Evolutionary conservation across 2,113 vertebrate species (phyloP).

Genomic region (Microcebus tavaratra): DNA sequence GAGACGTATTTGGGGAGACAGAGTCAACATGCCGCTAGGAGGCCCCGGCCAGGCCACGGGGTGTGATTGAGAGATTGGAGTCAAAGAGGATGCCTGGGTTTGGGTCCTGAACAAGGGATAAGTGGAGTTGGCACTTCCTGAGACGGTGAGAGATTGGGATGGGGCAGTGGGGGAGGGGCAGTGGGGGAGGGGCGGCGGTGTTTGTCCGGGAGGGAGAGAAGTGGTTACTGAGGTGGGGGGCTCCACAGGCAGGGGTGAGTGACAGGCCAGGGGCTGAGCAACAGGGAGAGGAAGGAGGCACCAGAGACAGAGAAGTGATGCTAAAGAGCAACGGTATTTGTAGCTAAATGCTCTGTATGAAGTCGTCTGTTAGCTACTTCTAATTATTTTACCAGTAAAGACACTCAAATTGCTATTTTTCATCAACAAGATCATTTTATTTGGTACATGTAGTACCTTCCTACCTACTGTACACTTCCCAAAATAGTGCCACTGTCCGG

Average conservation of each 20-base stretch:
- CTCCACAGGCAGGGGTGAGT: neutral
- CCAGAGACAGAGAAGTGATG: neutral
- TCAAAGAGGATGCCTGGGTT: neutral
- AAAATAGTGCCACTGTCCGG: neutral
- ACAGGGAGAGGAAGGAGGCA: neutral
- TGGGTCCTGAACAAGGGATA: neutral
- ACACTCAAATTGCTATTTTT: neutral
- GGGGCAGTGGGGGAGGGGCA: rapidly evolving
- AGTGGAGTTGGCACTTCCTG: neutral
- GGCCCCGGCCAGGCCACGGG: rapidly evolving
- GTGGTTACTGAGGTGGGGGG: rapidly evolving
- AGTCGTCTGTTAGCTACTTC: neutral
- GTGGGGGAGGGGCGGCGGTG: rapidly evolving
- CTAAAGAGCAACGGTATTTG: neutral
- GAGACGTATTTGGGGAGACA: neutral
- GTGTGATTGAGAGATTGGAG: neutral
- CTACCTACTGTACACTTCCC: neutral
- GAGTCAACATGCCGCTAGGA: neutral
- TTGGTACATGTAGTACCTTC: neutral
- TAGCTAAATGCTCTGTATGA: neutral
- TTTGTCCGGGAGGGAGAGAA: neutral
- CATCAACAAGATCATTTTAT: neutral
- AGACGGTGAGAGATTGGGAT: neutral
- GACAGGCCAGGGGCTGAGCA: neutral
- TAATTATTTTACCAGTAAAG: neutral